Conservation (phyloP, 2,797 vertebrate species). For the Ispidina picta region DNA sequence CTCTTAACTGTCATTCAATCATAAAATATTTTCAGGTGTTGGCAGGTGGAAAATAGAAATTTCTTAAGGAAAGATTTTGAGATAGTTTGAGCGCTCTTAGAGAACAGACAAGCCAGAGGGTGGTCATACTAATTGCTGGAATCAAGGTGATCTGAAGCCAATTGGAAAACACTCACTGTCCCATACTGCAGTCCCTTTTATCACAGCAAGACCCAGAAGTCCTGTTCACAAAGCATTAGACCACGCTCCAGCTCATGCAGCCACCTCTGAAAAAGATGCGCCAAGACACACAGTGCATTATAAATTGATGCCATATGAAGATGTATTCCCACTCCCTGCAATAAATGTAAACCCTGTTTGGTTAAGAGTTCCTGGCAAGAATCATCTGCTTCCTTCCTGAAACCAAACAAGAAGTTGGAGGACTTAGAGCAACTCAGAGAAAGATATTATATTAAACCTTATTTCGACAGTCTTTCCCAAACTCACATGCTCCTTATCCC, state of each 20-base stretch:
- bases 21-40: not conserved
- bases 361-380: constrained; percentile 23
- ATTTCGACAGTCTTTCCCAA: not conserved
- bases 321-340: not conserved
- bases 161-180: not conserved
- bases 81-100: not conserved
- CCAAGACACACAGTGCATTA: not conserved
- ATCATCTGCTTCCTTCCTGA: not conserved
- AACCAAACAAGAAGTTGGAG: not conserved
- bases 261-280: not conserved
- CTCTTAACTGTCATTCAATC: not conserved
- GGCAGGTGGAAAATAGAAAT: not conserved
- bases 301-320: constrained; percentile 15
- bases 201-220: constrained; percentile 21
- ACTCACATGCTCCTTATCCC: not conserved
- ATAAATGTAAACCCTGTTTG: not conserved
- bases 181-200: not conserved
- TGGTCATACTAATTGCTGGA: constrained; percentile 11
- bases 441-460: not conserved
- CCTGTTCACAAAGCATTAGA: not conserved
- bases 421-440: not conserved
- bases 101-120: not conserved
- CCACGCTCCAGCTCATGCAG: not conserved
- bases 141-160: constrained; percentile 3
- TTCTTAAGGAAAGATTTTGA: not conserved